Evolutionary conservation across 2,888 invertebrate genomes (phyloP).

Genomic region (Linyphia triangularis): DNA sequence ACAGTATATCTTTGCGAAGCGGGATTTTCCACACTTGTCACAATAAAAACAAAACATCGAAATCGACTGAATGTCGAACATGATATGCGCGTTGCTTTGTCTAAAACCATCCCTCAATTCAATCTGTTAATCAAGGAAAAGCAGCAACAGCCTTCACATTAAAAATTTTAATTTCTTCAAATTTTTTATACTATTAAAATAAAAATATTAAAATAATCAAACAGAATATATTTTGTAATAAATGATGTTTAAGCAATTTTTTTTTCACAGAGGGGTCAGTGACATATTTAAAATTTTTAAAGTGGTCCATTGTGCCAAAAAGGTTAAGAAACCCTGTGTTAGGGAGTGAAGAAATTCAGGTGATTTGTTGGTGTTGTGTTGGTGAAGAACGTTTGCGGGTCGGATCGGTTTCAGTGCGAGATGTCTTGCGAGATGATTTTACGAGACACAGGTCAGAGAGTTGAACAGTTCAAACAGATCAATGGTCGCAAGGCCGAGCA

Average conservation of each 20-base stretch:
- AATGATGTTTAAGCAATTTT: slow-evolving; percentile 60
- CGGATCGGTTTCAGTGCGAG: too few species aligned
- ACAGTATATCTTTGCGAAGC: slow-evolving; percentile 55
- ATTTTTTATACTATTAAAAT: slow-evolving; percentile 45
- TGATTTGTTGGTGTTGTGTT: too few species aligned
- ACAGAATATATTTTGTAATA: slow-evolving; percentile 57
- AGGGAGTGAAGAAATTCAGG: too few species aligned
- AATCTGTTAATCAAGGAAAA: slow-evolving; percentile 56
- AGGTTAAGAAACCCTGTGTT: neutral
- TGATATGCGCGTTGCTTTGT: slow-evolving; percentile 54
- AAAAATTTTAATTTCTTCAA: slow-evolving; percentile 56
- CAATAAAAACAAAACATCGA: slow-evolving; percentile 57
- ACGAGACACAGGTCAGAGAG: too few species aligned
- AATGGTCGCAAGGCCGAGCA: too few species aligned
- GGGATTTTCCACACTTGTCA: slow-evolving; percentile 50
- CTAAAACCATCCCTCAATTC: slow-evolving; percentile 53
- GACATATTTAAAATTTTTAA: slow-evolving; percentile 46
- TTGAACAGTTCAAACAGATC: too few species aligned
- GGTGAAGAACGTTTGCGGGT: too few species aligned
- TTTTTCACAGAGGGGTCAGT: slow-evolving; percentile 49
- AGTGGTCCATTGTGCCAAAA: neutral
- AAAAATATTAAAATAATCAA: slow-evolving; percentile 44
- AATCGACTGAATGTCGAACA: slow-evolving; percentile 50
- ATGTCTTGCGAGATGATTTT: too few species aligned
- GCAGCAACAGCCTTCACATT: slow-evolving; percentile 61